Evolutionary conservation across 2,797 vertebrate genomes (phyloP).

Genomic region (Tamandua tetradactyla): DNA sequence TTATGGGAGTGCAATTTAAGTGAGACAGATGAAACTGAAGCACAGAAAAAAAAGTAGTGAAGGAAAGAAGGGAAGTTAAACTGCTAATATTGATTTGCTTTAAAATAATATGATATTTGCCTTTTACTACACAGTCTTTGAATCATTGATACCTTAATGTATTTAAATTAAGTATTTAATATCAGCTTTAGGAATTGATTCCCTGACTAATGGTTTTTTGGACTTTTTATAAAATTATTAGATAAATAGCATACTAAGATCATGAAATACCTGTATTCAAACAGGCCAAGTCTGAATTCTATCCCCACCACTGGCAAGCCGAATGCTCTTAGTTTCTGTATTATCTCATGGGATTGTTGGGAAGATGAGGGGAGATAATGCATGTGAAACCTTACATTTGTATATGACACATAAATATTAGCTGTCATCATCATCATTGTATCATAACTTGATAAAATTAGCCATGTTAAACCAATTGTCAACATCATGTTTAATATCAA

Average conservation of each 20-base stretch:
- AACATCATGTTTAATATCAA: neutral
- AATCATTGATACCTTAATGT: neutral
- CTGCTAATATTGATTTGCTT: neutral
- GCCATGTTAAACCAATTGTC: neutral
- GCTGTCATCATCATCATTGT: neutral
- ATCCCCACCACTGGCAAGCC: neutral
- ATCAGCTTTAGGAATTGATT: neutral
- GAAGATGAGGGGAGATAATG: neutral
- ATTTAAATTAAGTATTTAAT: neutral
- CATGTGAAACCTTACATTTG: neutral
- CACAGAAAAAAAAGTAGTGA: neutral
- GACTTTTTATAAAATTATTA: neutral
- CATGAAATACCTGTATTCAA: neutral
- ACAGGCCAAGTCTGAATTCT: neutral
- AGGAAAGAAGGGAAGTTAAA: neutral
- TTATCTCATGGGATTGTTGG: neutral
- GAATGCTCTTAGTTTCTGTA: neutral
- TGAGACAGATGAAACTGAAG: neutral
- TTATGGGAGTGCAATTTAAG: conserved; percentile 38
- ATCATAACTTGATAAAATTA: neutral
- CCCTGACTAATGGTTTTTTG: neutral
- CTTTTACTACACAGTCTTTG: neutral
- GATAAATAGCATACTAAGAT: neutral
- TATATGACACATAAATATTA: neutral
- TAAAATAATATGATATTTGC: neutral